Conservation (phyloP, 2,113 vertebrate species). For the Aplodontia rufa region DNA sequence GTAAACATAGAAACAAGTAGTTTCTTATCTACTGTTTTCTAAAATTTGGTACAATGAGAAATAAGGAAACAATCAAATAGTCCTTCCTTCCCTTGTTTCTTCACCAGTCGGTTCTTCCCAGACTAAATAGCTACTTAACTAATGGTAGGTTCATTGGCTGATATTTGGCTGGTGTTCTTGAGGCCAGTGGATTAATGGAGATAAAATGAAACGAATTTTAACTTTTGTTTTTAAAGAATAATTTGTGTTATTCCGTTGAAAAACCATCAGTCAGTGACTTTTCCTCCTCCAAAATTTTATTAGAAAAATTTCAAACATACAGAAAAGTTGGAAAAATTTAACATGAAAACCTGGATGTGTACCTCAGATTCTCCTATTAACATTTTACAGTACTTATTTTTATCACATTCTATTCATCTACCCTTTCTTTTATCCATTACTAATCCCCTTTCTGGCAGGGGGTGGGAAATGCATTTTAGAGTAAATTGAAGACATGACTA, state of each 20-base stretch:
- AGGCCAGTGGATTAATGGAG: neutral
- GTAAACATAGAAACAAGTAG: neutral
- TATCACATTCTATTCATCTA: neutral
- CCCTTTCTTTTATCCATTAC: neutral
- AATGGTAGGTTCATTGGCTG: neutral
- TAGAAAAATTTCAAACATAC: constrained; percentile 3
- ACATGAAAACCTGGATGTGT: neutral
- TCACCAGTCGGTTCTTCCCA: neutral
- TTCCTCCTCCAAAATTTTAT: constrained; percentile 17
- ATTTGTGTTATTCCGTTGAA: neutral
- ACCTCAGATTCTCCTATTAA: neutral
- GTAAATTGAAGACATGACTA: neutral
- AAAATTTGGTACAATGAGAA: constrained; percentile 1
- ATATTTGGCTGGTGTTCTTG: neutral
- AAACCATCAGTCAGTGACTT: neutral
- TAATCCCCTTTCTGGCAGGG: neutral
- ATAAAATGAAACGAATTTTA: neutral
- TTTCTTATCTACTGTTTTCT: constrained; percentile 15
- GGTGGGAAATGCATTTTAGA: neutral
- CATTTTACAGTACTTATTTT: neutral
- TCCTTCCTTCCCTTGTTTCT: neutral
- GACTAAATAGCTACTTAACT: neutral
- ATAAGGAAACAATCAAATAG: neutral
- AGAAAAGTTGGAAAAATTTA: constrained; percentile 17
- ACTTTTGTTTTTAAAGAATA: constrained; percentile 42